A percentile compares a stretch with the other conserved stretches of the same genome.
These are phyloP conservation scores for Sisor rabdophorus DNA, from an alignment of 2,113 vertebrate species.

Conservation along the genomic window DNA sequence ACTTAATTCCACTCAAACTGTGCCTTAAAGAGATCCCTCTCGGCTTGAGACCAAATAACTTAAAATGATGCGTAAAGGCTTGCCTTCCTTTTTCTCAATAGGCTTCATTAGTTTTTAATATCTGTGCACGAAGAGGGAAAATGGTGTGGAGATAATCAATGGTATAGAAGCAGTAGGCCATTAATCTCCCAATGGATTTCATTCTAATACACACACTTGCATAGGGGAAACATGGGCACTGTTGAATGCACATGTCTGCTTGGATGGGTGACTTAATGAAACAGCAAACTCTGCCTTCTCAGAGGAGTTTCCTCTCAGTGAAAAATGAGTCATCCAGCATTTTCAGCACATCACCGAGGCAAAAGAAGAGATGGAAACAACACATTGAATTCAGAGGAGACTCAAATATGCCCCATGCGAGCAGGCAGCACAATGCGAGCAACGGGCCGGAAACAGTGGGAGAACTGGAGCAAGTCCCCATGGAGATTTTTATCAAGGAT, in stretches of 20 bases:
- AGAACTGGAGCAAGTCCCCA: conserved; percentile 64
- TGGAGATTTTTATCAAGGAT: conserved; percentile 70
- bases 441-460: conserved; percentile 61
- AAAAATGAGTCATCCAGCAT: conserved; percentile 66
- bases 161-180: conserved; percentile 69
- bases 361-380: conserved; percentile 60
- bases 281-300: conserved; percentile 64
- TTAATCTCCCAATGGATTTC: conserved; percentile 75
- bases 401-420: conserved; percentile 55
- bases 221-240: conserved; percentile 70
- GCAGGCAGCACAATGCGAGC: conserved; percentile 63
- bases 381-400: conserved; percentile 63
- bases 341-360: conserved; percentile 51
- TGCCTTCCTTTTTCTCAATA: conserved; percentile 62
- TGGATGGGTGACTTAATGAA: conserved; percentile 78
- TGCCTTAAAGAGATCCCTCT: conserved; percentile 72
- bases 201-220: conserved; percentile 72
- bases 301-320: conserved; percentile 66
- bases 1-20: conserved; percentile 74
- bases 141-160: conserved; percentile 75
- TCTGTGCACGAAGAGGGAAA: conserved; percentile 59
- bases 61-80: conserved; percentile 76
- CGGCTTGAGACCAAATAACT: conserved; percentile 74
- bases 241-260: conserved; percentile 70
- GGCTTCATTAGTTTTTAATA: conserved; percentile 81